phyloP scores from a whole-genome alignment of 2,888 invertebrate genomes.

The Lepidocyrtinus sp. region DNA sequence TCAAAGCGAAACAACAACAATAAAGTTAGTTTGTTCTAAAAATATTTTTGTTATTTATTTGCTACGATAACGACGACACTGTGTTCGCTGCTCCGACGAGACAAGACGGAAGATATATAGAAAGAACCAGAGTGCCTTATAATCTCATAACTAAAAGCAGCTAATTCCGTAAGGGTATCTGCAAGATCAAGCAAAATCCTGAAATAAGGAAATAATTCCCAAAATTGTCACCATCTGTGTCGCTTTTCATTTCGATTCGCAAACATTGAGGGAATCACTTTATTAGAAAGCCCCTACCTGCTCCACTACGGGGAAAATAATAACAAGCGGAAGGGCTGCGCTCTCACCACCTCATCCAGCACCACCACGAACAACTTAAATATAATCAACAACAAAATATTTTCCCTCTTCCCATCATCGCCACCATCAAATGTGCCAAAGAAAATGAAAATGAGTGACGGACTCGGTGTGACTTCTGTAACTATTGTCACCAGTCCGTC shows the following conservation, averaged over 20 bases:
- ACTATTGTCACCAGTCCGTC: conserved; percentile 68
- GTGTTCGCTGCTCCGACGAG: conserved; percentile 48
- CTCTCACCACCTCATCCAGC: neutral
- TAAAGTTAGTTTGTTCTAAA: conserved; percentile 34
- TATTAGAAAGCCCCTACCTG: conserved; percentile 12
- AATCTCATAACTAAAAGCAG: conserved; percentile 28
- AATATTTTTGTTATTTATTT: conserved; percentile 51
- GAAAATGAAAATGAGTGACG: conserved; percentile 70
- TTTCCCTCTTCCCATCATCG: conserved; percentile 57
- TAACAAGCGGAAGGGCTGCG: conserved; percentile 12
- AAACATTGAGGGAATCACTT: conserved; percentile 55
- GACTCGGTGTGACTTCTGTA: conserved; percentile 69
- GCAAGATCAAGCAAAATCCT: neutral
- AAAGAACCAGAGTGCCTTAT: conserved; percentile 53
- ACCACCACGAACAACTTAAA: conserved; percentile 41
- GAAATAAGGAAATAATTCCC: neutral
- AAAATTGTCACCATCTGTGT: neutral
- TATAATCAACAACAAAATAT: conserved; percentile 52
- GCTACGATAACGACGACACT: conserved; percentile 18
- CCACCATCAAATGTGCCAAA: conserved; percentile 68
- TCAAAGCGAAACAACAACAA: too few relatives aligned
- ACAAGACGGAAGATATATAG: neutral
- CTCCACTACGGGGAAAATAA: conserved; percentile 24
- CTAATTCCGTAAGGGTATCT: conserved; percentile 18
- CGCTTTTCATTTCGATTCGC: neutral